Base-by-base conservation (phyloP, 2,888 invertebrate species). In the Isotomurus palustris region DNA sequence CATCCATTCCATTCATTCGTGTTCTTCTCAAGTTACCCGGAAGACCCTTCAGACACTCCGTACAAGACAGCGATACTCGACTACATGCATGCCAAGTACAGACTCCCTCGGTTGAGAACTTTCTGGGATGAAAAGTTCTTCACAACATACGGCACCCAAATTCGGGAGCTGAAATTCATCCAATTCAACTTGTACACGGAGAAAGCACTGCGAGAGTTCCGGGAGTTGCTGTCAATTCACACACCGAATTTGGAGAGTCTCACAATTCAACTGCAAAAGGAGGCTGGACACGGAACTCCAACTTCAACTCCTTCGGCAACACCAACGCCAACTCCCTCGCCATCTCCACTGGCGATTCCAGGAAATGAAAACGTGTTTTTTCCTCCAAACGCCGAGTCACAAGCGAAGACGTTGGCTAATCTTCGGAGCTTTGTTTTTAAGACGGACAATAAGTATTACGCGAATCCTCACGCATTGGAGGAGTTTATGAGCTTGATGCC, bases 401-500 rank as follows among this genome's bases (percentile, higher is more conserved):
- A 55, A 14, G 45, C 28, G 24, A 62, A 62, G 24, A 53, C 58
- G 14, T 36, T 62, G 52, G 48, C 47, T 35, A 52, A 52, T 25
- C 43, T 62, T 36, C 54, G 55, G 47, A 54, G 38, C 29, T 62
- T 62, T 36, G 43, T 47, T 3, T 58, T 62, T 25, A 47, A 50
- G 19, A 62, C 61, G 28, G 61, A 62, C 29, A 62, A 62, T 28
- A 62, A 62, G 48, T 55, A 38, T 27, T 62, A 53, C 48, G 44
- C 58, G 14, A 62, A 58, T 44, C 55, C 57, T 4, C 54, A 62
- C 27, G 61, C 61, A 19, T n/a, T 62, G 10, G 61, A 62, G 24
- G 61, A 62, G 25, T 62, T 62, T 17, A 58, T 62, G 61, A 53
- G 52, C 25, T 53, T 62, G 32, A 58, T 58, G 58, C 61, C 61